Base-by-base conservation (phyloP, 1,140 invertebrate species). In the Triops longicaudatus region DNA sequence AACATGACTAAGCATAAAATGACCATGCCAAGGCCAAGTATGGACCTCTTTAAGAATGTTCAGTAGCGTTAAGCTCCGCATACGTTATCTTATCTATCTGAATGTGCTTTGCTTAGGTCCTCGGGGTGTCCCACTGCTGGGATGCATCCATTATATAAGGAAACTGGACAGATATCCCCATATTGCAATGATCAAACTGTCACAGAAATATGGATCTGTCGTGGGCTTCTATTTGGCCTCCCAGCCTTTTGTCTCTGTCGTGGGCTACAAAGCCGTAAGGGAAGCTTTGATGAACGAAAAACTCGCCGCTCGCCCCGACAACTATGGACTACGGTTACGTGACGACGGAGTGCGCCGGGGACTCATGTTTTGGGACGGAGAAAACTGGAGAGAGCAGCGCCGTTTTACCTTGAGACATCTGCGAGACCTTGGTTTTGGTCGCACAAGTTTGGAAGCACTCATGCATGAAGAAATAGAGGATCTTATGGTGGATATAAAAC, bases 231-330 rank as follows among this genome's bases (percentile, higher is more conserved):
- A 89, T 81, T 81, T 92, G 17, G 91, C 91, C 0, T 81, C 81
- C n/a, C 82, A 86, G 12, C 82, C 90, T 0, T 86, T 90, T 0
- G 89, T 91, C 1, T 87, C 87, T 42, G 31, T 76, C 10, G 26
- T 26, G 42, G 88, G 88, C 0, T 86, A 86, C 75, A 85, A 91
- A 76, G 89, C 87, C 26, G 84, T 91, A 2, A 84, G 87, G 6
- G 84, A 89, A 78, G 86, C 92, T 5, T 86, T 92, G 42, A 83
- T 84, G 0, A 84, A 86, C 22, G 89, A 90, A 63, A 89, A 89
- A 4, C 93, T 89, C 79, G 89, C 91, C 79, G 91, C 88, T 0
- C 83, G 92, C 76, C 93, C 92, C 0, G 87, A 92, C 82, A 90
- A 87, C 77, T 42, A 17, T 14, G 42, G 37, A 43, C 72, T 41